Percentiles rank a stretch among this genome's conserved stretches.
Conservation (phyloP, 2,797 vertebrate genomes). For the Gadopsis marmoratus region DNA sequence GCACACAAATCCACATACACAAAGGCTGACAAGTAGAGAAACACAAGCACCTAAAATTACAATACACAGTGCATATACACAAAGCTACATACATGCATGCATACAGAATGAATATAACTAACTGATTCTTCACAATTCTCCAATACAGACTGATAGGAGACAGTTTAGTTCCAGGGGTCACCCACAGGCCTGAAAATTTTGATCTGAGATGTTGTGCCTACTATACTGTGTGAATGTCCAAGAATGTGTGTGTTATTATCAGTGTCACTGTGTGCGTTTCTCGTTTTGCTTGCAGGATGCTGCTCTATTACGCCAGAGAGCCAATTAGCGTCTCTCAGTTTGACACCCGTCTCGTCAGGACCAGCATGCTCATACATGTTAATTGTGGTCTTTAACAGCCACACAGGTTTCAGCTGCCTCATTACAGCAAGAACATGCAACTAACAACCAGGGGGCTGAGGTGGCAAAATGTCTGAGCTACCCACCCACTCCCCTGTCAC, state of each 20-base stretch:
- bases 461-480: conserved; percentile 45
- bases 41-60: neutral
- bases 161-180: conserved; percentile 32
- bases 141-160: neutral
- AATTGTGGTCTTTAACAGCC: conserved; percentile 66
- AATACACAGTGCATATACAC: neutral
- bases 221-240: conserved; percentile 3
- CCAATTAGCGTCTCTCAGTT: conserved; percentile 73
- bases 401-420: conserved; percentile 50
- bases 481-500: conserved; percentile 34
- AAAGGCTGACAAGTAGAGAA: conserved; percentile 11
- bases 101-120: neutral
- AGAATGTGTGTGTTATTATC: conserved; percentile 37
- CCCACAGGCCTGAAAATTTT: conserved; percentile 1
- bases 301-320: conserved; percentile 61
- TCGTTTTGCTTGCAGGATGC: conserved; percentile 51
- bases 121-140: neutral
- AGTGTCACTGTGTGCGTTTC: conserved; percentile 37
- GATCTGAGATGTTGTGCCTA: neutral
- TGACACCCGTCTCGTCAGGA: conserved; percentile 68
- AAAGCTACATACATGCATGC: neutral
- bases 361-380: conserved; percentile 73
- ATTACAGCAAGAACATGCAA: conserved; percentile 56
- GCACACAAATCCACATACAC: conserved; percentile 1
- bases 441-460: conserved; percentile 50